Conservation (phyloP, 2,113 vertebrate genomes). For the Fukomys damarensis region DNA sequence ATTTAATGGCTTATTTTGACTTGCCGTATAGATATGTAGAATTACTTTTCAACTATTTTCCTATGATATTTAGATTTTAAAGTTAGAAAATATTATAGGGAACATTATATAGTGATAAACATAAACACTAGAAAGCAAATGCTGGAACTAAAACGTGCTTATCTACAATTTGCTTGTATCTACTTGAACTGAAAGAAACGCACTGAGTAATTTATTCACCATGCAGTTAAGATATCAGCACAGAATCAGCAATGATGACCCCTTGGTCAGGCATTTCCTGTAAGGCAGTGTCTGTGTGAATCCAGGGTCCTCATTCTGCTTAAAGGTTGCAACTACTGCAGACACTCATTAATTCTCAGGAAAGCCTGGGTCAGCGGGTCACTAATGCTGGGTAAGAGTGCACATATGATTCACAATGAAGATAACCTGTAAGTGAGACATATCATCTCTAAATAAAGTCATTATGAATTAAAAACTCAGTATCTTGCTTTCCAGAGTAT, state of each 20-base stretch:
- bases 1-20: background rate
- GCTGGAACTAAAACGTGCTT: background rate
- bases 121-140: background rate
- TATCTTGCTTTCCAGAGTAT: background rate
- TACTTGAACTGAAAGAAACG: background rate
- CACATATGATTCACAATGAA: background rate
- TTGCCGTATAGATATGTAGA: background rate
- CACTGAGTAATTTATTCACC: background rate
- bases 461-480: conserved; percentile 40
- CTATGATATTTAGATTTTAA: background rate
- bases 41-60: background rate
- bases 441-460: background rate
- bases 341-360: conserved; percentile 23
- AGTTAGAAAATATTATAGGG: background rate
- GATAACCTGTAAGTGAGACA: conserved; percentile 57
- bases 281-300: background rate
- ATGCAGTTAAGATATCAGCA: conserved; percentile 49
- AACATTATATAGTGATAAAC: background rate
- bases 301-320: background rate
- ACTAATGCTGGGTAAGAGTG: background rate
- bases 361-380: background rate
- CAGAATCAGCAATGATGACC: background rate
- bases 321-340: conserved; percentile 26
- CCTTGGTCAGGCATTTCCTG: background rate
- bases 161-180: background rate